Percentiles rank a stretch among this genome's conserved stretches.
These are phyloP conservation scores for Macaca fascicularis DNA, from an alignment of 2,113 vertebrate species.

Conservation along the genomic window T2T-MFA8v1.1 NC_088386.1:131583501-131584000, in stretches of 20 bases:
- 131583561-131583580: background rate
- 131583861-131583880: background rate
- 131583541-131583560: background rate
- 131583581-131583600: accelerated
- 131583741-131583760: background rate
- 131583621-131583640: background rate
- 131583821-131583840: no score
- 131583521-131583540: background rate
- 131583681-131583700: background rate
- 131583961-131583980: background rate
- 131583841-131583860: background rate
- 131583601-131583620: background rate
- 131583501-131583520: background rate
- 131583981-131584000: background rate
- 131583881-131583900: accelerated
- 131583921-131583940: accelerated
- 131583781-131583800: accelerated
- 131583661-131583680: background rate
- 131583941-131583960: background rate
- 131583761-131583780: background rate
- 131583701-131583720: accelerated
- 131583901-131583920: accelerated
- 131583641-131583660: background rate
- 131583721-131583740: no score
- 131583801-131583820: background rate